phyloP scores from a whole-genome alignment of 35 echinoderm and acorn worm genomes.

The Strongylocentrotus purpuratus region DNA sequence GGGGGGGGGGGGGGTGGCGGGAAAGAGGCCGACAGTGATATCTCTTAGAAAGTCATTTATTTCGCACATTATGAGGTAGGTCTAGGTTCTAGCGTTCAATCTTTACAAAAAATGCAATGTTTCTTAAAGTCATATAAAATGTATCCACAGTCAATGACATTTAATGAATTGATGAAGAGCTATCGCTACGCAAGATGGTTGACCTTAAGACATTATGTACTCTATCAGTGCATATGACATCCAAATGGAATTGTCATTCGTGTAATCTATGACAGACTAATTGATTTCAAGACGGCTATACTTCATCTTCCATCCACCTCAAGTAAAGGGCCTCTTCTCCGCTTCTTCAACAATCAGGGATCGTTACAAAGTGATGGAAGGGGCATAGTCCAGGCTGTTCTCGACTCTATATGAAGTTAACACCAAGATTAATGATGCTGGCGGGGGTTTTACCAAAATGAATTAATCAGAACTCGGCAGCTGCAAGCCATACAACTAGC shows the following conservation, averaged over 20 bases:
- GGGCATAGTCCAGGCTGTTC: background rate
- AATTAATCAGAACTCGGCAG: slow-evolving; percentile 31
- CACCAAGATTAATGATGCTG: slow-evolving; percentile 38
- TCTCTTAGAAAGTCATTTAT: too few species aligned
- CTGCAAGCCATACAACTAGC: slow-evolving; percentile 36
- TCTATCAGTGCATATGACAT: background rate
- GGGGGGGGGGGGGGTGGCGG: too few species aligned
- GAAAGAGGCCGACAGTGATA: too few species aligned
- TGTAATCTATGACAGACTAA: background rate
- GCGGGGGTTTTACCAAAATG: slow-evolving; percentile 36
- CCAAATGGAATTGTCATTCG: background rate
- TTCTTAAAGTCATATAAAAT: too few species aligned
- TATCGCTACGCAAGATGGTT: background rate
- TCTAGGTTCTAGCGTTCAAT: too few species aligned
- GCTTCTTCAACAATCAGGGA: background rate
- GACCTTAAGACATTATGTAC: background rate
- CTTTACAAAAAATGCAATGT: too few species aligned
- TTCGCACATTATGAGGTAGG: too few species aligned
- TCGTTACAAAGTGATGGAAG: slow-evolving; percentile 15
- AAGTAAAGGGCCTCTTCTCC: background rate
- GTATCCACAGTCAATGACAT: background rate
- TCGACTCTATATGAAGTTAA: background rate
- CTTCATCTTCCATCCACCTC: background rate
- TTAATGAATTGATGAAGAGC: background rate
- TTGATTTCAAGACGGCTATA: background rate